Base-by-base conservation (phyloP, 2,888 invertebrate genomes). In the Nomada fucata region DNA sequence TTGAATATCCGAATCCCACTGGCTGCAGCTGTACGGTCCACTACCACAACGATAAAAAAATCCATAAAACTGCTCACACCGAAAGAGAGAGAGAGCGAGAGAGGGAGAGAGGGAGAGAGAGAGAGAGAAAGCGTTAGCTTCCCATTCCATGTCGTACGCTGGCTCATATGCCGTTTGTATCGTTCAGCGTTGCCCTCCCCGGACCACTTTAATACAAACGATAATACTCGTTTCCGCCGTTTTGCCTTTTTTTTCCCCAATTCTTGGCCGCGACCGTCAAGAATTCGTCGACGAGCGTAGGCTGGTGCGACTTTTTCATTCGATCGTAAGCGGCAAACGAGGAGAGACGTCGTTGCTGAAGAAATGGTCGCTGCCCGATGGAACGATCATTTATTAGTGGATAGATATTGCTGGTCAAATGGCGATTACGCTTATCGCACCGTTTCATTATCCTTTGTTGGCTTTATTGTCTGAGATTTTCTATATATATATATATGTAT, bases 1-100 rank as follows among this genome's bases (percentile, higher is more conserved):
- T 93, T 93, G 93, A 93, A 93, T 93, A 93, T 93, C 93, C 92
- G 93, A 93, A 93, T 93, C 93, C 93, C 93, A 92, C 90, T 90
- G 92, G 91, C 87, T 86, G 88, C 88, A 86, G 87, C 88, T 87
- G 89, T 86, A 88, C 88, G 85, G 82, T 87, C 88, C 89, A 90
- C 91, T 85, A 89, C 86, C 87, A 89, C 90, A 88, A 87, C 90
- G 91, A 91, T 89, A 90, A 91, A 92, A 92, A 93, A 93, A 93
- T 92, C 93, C 91, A 93, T 93, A 93, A 93, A 93, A 93, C 92
- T 91, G 90, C 88, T 83, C 88, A 77, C 85, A 63, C 82, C 64
- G 71, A 63, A 76, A 9, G 52, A n/a, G 55, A 36, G 18, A 20
- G 42, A 42, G 68, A 68, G 23, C 4, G 76, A 85, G 36, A 55